These are phyloP conservation scores for Biston betularia DNA, from an alignment of 2,888 invertebrate species.

Conservation along the genomic window DNA sequence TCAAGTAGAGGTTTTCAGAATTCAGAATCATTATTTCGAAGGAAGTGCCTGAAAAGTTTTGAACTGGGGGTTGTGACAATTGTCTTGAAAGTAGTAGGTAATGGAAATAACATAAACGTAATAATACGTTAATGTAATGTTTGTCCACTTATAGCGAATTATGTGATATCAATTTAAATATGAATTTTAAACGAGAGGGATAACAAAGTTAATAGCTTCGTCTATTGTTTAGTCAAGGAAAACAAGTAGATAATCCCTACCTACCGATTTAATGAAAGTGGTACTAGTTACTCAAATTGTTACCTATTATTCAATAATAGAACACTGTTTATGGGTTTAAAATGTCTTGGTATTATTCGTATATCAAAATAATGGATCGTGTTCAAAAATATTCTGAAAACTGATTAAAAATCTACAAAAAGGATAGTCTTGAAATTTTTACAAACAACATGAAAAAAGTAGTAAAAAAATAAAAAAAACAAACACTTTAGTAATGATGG, in stretches of 20 bases:
- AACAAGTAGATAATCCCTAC: background rate
- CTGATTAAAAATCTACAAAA: too few relatives aligned
- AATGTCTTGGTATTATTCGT: too few relatives aligned
- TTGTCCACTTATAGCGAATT: background rate
- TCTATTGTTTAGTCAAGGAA: constrained; percentile 5
- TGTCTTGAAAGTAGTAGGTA: too few relatives aligned
- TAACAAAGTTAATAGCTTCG: background rate
- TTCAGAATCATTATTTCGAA: constrained; percentile 34
- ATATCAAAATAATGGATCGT: too few relatives aligned
- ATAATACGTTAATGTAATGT: background rate
- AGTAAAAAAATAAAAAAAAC: too few relatives aligned
- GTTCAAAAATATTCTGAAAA: too few relatives aligned
- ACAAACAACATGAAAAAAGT: too few relatives aligned
- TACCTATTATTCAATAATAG: background rate
- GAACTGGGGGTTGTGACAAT: background rate
- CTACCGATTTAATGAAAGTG: background rate
- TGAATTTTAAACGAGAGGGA: background rate
- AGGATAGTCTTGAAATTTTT: too few relatives aligned
- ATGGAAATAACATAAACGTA: too few relatives aligned
- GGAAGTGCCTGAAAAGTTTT: background rate
- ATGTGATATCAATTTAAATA: background rate
- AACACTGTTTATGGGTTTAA: background rate
- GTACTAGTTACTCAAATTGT: background rate
- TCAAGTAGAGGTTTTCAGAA: constrained; percentile 67
- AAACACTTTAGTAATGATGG: too few relatives aligned